Evolutionary conservation across 1,140 invertebrate genomes (phyloP).

Genomic region (Chironomus tepperi): DNA sequence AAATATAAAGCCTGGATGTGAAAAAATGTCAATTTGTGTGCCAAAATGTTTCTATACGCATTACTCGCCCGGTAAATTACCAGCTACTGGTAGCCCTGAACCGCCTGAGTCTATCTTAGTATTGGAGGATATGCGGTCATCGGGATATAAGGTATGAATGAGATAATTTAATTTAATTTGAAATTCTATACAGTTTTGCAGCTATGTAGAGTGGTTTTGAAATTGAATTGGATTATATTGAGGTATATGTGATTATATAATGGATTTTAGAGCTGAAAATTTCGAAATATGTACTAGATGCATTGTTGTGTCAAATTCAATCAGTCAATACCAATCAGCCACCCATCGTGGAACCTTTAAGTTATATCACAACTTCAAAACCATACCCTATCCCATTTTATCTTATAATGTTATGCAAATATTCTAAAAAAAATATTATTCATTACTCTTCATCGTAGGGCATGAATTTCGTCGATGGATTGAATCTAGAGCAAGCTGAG

Average conservation of each 20-base stretch:
- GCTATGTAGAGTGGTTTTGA: no score
- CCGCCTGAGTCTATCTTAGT: conserved; percentile 51
- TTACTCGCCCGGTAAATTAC: conserved; percentile 43
- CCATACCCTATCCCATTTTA: no score
- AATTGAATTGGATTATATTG: no score
- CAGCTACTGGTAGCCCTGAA: conserved; percentile 36
- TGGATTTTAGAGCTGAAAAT: no score
- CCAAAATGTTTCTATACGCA: conserved; percentile 56
- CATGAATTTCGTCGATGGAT: conserved; percentile 55
- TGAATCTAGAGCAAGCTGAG: conserved; percentile 53
- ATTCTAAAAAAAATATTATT: background rate
- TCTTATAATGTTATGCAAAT: no score
- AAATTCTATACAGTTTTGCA: no score
- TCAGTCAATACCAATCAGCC: no score
- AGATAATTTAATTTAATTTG: background rate
- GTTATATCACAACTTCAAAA: no score
- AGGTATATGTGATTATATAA: no score
- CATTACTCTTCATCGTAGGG: conserved; percentile 27
- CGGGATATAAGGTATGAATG: conserved; percentile 36
- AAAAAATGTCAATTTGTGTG: conserved; percentile 45
- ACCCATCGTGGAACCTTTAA: no score
- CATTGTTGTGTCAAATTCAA: no score
- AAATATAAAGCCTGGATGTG: conserved; percentile 33
- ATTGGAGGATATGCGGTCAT: conserved; percentile 42
- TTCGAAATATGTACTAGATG: no score